Evolutionary conservation across 2,888 invertebrate species (phyloP), one percentile per base, ranked within the genome.

Genomic region (Apoderus coryli): DNA sequence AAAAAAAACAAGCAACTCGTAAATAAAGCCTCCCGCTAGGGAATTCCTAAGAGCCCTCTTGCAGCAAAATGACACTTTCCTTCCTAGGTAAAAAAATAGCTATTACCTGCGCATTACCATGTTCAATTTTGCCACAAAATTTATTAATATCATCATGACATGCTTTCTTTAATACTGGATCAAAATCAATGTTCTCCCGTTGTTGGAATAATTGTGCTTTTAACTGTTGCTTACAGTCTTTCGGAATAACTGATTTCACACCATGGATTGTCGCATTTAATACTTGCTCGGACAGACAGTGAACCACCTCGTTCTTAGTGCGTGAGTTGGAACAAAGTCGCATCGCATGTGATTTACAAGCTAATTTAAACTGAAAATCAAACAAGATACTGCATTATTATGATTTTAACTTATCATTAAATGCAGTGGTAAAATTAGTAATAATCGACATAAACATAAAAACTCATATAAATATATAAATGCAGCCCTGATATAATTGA

Each of bases 341-440:
- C 32, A 68, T 44, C 0, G 89, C 89, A 54, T 80, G 76, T 3
- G 74, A 70, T 46, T 80, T 80, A 49, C 96, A 98, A 0, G 90
- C 85, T 54, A 90, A 76, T 60, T 93, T 90, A 56, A 98, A 96
- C 56, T n/a, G n/a, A n/a, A n/a, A n/a, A n/a, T n/a, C n/a, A n/a
- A n/a, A n/a, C n/a, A n/a, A n/a, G n/a, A n/a, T n/a, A n/a, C n/a
- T n/a, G n/a, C n/a, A n/a, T n/a, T n/a, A n/a, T n/a, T n/a, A n/a
- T n/a, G n/a, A n/a, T n/a, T n/a, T n/a, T n/a, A n/a, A n/a, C n/a
- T n/a, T n/a, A n/a, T n/a, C n/a, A n/a, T n/a, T n/a, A n/a, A n/a
- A n/a, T n/a, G n/a, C n/a, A n/a, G n/a, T n/a, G n/a, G n/a, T n/a
- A n/a, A n/a, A n/a, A n/a, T n/a, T n/a, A n/a, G n/a, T n/a, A n/a